Conservation (phyloP, 2,113 vertebrate genomes). For the Nesogale talazaci region DNA sequence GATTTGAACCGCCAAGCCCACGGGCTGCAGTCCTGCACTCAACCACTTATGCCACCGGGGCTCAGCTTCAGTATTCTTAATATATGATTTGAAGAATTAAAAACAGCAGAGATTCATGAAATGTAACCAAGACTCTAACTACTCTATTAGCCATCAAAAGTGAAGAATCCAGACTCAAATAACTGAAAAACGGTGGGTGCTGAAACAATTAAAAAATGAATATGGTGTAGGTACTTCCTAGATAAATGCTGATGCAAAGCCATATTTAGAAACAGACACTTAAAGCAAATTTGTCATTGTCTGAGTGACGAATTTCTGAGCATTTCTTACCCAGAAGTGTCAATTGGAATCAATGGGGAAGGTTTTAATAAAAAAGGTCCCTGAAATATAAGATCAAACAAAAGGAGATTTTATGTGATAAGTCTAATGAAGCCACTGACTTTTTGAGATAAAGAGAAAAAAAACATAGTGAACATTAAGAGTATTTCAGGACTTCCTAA, state of each 20-base stretch:
- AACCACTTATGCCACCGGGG: too few species aligned
- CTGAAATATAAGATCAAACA: background rate
- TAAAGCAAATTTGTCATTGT: background rate
- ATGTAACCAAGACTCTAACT: rapidly evolving
- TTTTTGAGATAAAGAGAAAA: background rate
- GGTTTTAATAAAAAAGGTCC: background rate
- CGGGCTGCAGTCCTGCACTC: too few species aligned
- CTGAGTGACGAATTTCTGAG: background rate
- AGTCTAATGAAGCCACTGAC: background rate
- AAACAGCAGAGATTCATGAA: background rate
- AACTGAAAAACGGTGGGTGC: background rate
- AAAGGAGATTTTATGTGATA: background rate
- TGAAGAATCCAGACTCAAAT: background rate
- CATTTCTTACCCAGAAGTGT: background rate
- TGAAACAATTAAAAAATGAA: background rate
- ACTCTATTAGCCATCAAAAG: background rate
- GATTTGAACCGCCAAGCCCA: too few species aligned
- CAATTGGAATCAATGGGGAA: background rate
- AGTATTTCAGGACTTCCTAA: background rate
- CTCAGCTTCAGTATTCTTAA: background rate
- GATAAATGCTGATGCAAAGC: background rate
- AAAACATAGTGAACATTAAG: background rate
- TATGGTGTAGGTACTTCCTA: background rate
- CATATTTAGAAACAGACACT: background rate
- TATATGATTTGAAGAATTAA: too few species aligned